Evolutionary conservation across 2,888 invertebrate species (phyloP).

Genomic region (Notodonta ziczac): DNA sequence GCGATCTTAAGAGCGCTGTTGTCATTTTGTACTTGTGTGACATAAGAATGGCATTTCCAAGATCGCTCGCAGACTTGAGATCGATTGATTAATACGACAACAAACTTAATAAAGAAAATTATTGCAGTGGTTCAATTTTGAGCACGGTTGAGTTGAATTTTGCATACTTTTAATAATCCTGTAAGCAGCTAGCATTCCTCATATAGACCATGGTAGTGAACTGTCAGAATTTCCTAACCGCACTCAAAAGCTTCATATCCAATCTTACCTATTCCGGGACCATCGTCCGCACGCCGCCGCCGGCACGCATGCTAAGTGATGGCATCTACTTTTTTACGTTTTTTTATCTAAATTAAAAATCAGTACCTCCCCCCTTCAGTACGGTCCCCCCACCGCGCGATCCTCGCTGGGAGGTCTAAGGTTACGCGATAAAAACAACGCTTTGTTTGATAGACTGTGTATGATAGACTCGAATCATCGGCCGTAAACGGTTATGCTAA

Average conservation of each 20-base stretch:
- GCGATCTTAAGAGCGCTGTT: too few species aligned
- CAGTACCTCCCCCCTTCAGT: slow-evolving; percentile 44
- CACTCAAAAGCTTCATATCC: slow-evolving; percentile 27
- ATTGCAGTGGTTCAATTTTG: too few species aligned
- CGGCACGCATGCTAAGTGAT: slow-evolving; percentile 54
- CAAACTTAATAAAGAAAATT: too few species aligned
- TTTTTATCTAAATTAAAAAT: slow-evolving; percentile 77
- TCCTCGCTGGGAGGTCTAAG: slow-evolving; percentile 48
- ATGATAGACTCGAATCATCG: slow-evolving; percentile 7
- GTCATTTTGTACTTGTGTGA: too few species aligned
- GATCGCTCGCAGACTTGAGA: too few species aligned
- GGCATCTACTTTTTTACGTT: slow-evolving; percentile 54
- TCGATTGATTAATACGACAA: too few species aligned
- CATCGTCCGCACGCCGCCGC: slow-evolving; percentile 25
- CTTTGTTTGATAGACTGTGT: slow-evolving; percentile 14
- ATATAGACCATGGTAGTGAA: too few species aligned
- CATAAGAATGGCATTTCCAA: too few species aligned
- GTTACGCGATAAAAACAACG: slow-evolving; percentile 43
- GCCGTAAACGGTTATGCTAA: slow-evolving; percentile 6
- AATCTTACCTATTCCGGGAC: slow-evolving; percentile 1
- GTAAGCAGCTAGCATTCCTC: too few species aligned
- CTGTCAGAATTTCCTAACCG: too few species aligned
- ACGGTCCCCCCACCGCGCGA: slow-evolving; percentile 20
- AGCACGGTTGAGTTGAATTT: too few species aligned
- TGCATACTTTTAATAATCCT: too few species aligned